Conservation (phyloP, 2,888 invertebrate genomes). For the Leucophenga maculata region DNA sequence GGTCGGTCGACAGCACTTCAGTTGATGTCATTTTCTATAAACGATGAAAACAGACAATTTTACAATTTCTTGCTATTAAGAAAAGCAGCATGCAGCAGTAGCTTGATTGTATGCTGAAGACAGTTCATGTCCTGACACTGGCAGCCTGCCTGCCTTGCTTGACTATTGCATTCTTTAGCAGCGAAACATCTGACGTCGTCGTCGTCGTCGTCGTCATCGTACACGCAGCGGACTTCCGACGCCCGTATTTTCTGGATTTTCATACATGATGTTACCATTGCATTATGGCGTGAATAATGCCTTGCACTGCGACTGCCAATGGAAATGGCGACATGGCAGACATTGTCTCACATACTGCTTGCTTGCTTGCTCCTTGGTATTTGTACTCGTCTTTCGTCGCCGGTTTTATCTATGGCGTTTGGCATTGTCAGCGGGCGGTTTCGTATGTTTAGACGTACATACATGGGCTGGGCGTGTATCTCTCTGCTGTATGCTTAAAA, state of each 20-base stretch:
- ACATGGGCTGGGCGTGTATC: constrained; percentile 25
- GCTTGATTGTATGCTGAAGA: neutral
- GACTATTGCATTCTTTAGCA: too few species aligned
- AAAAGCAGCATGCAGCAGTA: constrained; percentile 18
- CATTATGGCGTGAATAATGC: neutral
- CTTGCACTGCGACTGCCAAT: constrained; percentile 10
- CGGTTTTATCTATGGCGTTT: constrained; percentile 35
- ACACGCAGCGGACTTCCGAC: constrained; percentile 11
- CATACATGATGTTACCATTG: neutral
- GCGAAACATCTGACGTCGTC: too few species aligned
- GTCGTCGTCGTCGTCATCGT: neutral
- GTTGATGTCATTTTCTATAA: too few species aligned
- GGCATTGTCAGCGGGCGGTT: constrained; percentile 38
- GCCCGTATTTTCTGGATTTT: constrained; percentile 21
- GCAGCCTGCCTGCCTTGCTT: too few species aligned
- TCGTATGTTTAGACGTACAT: constrained; percentile 12
- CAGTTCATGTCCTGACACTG: neutral
- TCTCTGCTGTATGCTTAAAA: constrained; percentile 43
- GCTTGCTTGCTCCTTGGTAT: too few species aligned
- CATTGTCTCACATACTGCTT: neutral
- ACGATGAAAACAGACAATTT: constrained; percentile 18
- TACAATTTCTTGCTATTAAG: constrained; percentile 23
- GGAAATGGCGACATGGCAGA: neutral
- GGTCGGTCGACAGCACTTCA: too few species aligned
- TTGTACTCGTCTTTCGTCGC: neutral